phyloP scores from a whole-genome alignment of 2,888 invertebrate genomes.

The Diarsia brunnea region DNA sequence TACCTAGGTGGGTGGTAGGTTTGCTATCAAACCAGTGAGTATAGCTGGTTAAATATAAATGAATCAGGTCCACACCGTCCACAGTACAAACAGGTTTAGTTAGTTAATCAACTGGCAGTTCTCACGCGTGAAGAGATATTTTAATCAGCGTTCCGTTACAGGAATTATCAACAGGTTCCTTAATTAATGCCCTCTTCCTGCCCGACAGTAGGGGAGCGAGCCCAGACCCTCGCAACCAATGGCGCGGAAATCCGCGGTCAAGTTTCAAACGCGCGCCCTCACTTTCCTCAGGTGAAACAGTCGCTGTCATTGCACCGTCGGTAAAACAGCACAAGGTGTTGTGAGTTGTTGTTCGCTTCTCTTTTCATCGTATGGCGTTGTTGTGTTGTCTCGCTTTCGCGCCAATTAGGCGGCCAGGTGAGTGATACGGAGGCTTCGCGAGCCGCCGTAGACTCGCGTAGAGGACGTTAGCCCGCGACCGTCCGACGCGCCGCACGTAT shows the following conservation, averaged over 20 bases:
- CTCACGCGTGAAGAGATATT: slow-evolving; percentile 54
- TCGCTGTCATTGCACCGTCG: slow-evolving; percentile 72
- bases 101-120: slow-evolving; percentile 20
- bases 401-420: slow-evolving; percentile 80
- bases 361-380: slow-evolving; percentile 79
- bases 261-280: slow-evolving; percentile 78
- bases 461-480: slow-evolving; percentile 87
- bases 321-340: slow-evolving; percentile 83
- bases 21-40: neutral
- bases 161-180: slow-evolving; percentile 61
- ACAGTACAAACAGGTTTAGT: slow-evolving; percentile 2
- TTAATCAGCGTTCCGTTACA: slow-evolving; percentile 65
- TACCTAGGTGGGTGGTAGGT: too few species aligned
- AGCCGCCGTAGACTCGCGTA: slow-evolving; percentile 61
- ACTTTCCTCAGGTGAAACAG: slow-evolving; percentile 73
- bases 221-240: slow-evolving; percentile 75
- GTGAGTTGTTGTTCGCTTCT: slow-evolving; percentile 78
- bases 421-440: slow-evolving; percentile 75
- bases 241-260: slow-evolving; percentile 85
- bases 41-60: neutral
- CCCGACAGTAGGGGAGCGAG: slow-evolving; percentile 65
- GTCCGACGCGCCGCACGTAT: slow-evolving; percentile 79
- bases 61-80: neutral
- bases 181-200: slow-evolving; percentile 77
- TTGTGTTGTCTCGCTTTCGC: slow-evolving; percentile 80